These are phyloP conservation scores for Otolemur garnettii DNA, from an alignment of 2,113 vertebrate species.

Conservation along the genomic window DNA sequence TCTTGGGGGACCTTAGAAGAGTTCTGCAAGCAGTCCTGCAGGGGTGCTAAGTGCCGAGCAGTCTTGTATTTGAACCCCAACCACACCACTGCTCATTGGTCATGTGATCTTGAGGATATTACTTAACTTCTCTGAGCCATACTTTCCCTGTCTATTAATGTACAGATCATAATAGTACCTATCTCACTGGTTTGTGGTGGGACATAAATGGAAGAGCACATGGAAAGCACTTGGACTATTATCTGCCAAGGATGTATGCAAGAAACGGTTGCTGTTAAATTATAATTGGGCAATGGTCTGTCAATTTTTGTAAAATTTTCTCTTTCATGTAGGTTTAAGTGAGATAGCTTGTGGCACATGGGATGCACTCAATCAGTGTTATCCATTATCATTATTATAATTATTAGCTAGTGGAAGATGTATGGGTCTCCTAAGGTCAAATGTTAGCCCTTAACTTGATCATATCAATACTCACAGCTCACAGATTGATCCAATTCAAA, in stretches of 20 bases:
- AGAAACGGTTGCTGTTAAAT: constrained; percentile 23
- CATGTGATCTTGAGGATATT: background rate
- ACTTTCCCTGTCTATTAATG: background rate
- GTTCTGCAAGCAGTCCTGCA: background rate
- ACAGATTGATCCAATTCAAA: constrained; percentile 15
- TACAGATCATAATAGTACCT: background rate
- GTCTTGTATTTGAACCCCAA: background rate
- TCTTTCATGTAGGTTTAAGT: background rate
- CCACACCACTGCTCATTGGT: too few species aligned
- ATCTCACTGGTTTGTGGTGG: background rate
- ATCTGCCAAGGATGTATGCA: background rate
- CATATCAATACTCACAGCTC: background rate
- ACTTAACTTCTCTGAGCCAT: constrained; percentile 2
- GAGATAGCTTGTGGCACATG: background rate
- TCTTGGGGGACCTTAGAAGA: background rate
- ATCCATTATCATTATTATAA: background rate
- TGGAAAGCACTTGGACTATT: background rate
- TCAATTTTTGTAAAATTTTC: background rate
- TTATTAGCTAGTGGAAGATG: constrained; percentile 50
- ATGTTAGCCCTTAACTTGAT: constrained; percentile 23
- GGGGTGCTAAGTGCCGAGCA: background rate
- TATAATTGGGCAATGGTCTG: constrained; percentile 8
- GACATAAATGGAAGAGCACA: background rate
- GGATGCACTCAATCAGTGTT: background rate
- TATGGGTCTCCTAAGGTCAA: background rate